Evolutionary conservation across 1,140 invertebrate species (phyloP).

Genomic region (Megalonaias nervosa): DNA sequence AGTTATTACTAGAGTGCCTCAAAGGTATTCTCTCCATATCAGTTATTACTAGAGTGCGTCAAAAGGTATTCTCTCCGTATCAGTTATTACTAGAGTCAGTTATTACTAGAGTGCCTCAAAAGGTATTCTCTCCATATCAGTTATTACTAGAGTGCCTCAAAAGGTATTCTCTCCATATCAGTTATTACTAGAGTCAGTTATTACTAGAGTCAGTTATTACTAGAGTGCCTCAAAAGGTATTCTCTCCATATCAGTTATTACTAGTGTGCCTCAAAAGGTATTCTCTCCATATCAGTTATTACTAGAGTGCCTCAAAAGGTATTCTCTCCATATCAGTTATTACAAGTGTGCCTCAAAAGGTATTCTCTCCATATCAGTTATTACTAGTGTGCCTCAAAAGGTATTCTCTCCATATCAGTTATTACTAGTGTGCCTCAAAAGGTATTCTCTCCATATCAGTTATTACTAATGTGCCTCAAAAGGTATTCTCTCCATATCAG

Average conservation of each 20-base stretch:
- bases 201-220: slow-evolving; percentile 25
- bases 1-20: slow-evolving; percentile 26
- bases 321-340: not conserved
- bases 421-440: no score
- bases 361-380: slow-evolving; percentile 28
- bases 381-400: slow-evolving; percentile 25
- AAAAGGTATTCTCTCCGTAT: slow-evolving; percentile 7
- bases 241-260: not conserved
- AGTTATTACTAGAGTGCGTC: slow-evolving; percentile 25
- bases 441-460: slow-evolving; percentile 29
- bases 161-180: slow-evolving; percentile 8
- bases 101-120: slow-evolving; percentile 22
- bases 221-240: slow-evolving; percentile 29
- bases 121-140: slow-evolving; percentile 29
- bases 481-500: slow-evolving; percentile 8
- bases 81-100: slow-evolving; percentile 8
- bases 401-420: not conserved
- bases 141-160: slow-evolving; percentile 22
- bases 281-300: slow-evolving; percentile 29
- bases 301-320: slow-evolving; percentile 28
- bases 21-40: slow-evolving; percentile 22
- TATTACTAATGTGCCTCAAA: slow-evolving; percentile 20
- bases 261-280: no score
- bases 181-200: no score
- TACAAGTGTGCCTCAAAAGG: no score